phyloP scores from a whole-genome alignment of 2,888 invertebrate species.

The Tridacna gigas region DNA sequence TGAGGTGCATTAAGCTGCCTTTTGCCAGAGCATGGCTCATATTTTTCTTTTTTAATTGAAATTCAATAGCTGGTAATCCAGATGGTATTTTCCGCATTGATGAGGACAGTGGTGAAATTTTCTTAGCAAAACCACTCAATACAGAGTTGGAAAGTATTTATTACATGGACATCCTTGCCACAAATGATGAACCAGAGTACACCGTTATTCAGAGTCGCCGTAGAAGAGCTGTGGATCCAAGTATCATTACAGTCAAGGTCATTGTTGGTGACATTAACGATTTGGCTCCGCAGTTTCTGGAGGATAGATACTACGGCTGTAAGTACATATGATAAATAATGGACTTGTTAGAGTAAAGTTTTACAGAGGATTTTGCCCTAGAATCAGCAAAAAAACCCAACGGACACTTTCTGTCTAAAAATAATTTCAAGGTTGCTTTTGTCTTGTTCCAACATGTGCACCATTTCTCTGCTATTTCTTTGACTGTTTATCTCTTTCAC shows the following conservation, averaged over 20 bases:
- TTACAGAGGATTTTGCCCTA: too few species aligned
- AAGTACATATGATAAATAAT: constrained; percentile 72
- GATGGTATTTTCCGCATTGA: constrained; percentile 92
- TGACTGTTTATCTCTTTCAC: too few species aligned
- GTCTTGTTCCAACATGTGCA: too few species aligned
- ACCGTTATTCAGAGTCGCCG: constrained; percentile 67
- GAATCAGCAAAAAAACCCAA: too few species aligned
- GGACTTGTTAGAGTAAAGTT: too few species aligned
- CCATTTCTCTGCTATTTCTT: too few species aligned
- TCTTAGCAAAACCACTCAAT: constrained; percentile 92
- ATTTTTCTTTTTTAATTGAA: neutral
- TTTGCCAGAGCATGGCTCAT: too few species aligned
- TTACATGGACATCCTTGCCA: constrained; percentile 91
- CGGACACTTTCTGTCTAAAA: too few species aligned
- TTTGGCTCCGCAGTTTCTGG: constrained; percentile 91
- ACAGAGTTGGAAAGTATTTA: constrained; percentile 91
- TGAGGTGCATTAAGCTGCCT: too few species aligned
- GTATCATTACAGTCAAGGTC: constrained; percentile 90
- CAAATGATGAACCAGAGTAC: constrained; percentile 88
- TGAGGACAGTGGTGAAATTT: constrained; percentile 89
- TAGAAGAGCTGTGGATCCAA: constrained; percentile 86
- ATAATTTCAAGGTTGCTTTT: too few species aligned
- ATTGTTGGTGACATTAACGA: constrained; percentile 88
- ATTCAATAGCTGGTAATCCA: constrained; percentile 88
- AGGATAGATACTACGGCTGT: constrained; percentile 90